A percentile compares a stretch with the other conserved stretches of the same genome.
phyloP scores from a whole-genome alignment of 2,888 invertebrate genomes.

The Cephus pygmeus region DNA sequence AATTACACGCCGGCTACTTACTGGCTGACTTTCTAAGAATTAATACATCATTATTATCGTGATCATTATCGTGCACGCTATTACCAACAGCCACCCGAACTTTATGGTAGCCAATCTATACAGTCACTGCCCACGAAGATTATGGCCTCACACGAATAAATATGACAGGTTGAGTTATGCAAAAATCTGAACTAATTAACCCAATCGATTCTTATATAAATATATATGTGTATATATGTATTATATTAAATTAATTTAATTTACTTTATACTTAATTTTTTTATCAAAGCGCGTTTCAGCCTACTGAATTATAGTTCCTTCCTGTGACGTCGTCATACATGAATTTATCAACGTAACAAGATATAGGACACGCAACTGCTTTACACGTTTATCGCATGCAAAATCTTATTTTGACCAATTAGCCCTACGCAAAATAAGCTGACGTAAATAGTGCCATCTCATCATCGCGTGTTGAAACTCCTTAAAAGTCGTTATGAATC shows the following conservation, averaged over 20 bases:
- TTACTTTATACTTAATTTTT: background rate
- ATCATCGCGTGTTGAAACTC: background rate
- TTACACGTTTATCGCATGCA: background rate
- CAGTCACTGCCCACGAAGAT: background rate
- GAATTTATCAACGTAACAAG: background rate
- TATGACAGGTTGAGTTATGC: background rate
- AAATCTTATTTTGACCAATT: background rate
- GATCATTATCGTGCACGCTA: constrained; percentile 7
- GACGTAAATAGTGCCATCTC: background rate
- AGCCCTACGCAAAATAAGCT: background rate
- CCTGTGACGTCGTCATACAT: background rate
- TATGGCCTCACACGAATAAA: background rate
- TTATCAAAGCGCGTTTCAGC: background rate
- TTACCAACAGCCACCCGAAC: background rate
- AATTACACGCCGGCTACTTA: constrained; percentile 16
- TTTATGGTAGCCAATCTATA: background rate
- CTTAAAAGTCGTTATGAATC: background rate
- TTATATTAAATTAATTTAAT: background rate
- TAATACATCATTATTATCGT: constrained; percentile 23
- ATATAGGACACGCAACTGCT: constrained; percentile 1
- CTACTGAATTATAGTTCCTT: background rate
- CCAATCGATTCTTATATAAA: background rate
- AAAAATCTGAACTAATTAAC: background rate
- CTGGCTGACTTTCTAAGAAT: constrained; percentile 21
- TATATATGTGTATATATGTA: too few relatives aligned